Evolutionary conservation across 2,888 invertebrate genomes (phyloP), one percentile per base, ranked within the genome.

Genomic region (Agonopterix subpropinquella): DNA sequence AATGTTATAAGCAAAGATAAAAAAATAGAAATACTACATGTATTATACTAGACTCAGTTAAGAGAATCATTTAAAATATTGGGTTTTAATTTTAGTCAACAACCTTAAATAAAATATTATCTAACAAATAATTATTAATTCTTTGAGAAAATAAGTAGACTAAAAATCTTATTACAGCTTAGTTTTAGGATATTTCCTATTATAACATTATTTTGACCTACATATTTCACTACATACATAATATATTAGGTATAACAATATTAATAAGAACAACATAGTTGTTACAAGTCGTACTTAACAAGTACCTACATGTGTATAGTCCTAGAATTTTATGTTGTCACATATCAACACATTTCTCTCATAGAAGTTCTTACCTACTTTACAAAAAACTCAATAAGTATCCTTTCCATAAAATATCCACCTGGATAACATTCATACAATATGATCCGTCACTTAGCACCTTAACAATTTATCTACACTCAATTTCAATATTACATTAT

Each of bases 271-370:
- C 85, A 87, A 87, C 87, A 86, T 72, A 80, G 85, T 86, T 86
- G 85, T 85, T 85, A 86, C 84, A 73, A 68, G 59, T 70, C 67
- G 80, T 86, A 85, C 83, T 84, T 73, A 61, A 73, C 59, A 65
- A 81, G 84, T 85, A 87, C 84, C 69, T 84, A 83, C 74, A 62
- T 55, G 13, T 43, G 35, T 35, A 7, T 50, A 53, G 48, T 55
- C 57, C 39, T 39, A n/a, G 39, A 39, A 9, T 4, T 39, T 39
- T 39, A 28, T 5, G 7, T 28, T 28, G 28, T 28, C 28, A 28
- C 28, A 28, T 28, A 28, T 28, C 28, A 28, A 28, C 28, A 54
- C 46, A 45, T 43, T 15, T 28, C 43, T 41, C 15, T 37, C 13
- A 8, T 44, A 11, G 28, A 44, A 44, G 8, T 44, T 10, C 44